phyloP scores from a whole-genome alignment of 1,140 invertebrate species.

The Uloborus diversus region DNA sequence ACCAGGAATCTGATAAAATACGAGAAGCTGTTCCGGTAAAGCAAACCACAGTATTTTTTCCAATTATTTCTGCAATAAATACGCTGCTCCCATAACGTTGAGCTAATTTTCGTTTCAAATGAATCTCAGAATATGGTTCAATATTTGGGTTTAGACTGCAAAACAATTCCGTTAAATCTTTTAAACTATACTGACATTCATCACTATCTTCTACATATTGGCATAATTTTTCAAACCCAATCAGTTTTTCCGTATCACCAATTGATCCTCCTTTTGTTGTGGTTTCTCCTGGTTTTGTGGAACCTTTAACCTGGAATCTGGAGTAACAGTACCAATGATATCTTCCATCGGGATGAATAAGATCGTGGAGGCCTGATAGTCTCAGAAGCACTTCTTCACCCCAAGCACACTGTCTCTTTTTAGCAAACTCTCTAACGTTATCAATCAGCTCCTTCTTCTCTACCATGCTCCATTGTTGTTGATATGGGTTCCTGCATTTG shows the following conservation, averaged over 20 bases:
- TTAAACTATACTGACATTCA: not conserved
- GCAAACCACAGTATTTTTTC: no score
- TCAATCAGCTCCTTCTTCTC: not conserved
- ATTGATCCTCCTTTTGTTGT: not conserved
- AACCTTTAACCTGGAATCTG: not conserved
- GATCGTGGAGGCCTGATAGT: not conserved
- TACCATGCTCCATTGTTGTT: no score
- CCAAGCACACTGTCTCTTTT: not conserved
- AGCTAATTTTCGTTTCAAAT: not conserved
- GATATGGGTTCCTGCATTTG: no score
- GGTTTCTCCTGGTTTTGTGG: not conserved
- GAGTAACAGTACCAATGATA: conserved; percentile 2
- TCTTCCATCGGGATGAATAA: not conserved
- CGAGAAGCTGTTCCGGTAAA: no score
- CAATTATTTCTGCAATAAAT: no score
- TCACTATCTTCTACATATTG: conserved; percentile 3
- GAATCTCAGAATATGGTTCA: not conserved
- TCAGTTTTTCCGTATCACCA: not conserved
- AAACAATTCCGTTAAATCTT: not conserved
- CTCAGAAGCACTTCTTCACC: not conserved
- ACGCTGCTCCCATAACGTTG: no score
- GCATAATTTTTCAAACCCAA: not conserved
- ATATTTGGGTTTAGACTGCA: not conserved
- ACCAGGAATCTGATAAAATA: no score
- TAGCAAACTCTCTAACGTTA: not conserved